Evolutionary conservation across 2,797 vertebrate genomes (phyloP).

Genomic region (Lacerta agilis): DNA sequence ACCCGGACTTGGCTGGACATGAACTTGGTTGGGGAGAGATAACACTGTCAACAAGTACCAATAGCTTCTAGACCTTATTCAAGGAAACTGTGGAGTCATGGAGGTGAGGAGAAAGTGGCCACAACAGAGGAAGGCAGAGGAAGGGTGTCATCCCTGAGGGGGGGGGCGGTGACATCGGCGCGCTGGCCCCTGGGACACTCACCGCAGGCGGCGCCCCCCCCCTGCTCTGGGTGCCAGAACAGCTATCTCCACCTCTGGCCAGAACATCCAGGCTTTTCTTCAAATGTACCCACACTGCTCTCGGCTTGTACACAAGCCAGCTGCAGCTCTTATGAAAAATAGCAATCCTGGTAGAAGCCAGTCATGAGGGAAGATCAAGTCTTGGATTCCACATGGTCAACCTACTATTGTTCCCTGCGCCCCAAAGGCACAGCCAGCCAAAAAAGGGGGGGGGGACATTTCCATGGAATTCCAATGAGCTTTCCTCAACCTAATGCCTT

Average conservation of each 20-base stretch:
- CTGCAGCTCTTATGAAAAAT: background rate
- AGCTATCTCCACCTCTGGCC: too few species aligned
- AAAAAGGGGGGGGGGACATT: background rate
- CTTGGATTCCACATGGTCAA: background rate
- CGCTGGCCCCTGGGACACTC: too few species aligned
- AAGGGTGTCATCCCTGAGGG: too few species aligned
- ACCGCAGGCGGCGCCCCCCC: too few species aligned
- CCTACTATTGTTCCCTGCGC: background rate
- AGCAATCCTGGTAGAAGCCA: too few species aligned
- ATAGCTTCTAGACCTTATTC: background rate
- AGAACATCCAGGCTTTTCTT: background rate
- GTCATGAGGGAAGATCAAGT: background rate
- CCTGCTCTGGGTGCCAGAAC: rapidly evolving
- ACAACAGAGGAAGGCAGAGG: background rate
- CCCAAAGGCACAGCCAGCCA: background rate
- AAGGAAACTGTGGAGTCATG: background rate
- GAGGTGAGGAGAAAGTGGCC: background rate
- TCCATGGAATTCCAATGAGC: background rate
- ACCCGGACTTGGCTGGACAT: background rate
- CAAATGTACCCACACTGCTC: background rate
- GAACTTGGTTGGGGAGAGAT: background rate
- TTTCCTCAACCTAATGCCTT: too few species aligned
- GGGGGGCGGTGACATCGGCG: too few species aligned
- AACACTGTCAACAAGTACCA: background rate
- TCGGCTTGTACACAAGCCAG: too few species aligned